Conservation (phyloP, 2,113 vertebrate genomes). For the Microcebus tavaratra region DNA sequence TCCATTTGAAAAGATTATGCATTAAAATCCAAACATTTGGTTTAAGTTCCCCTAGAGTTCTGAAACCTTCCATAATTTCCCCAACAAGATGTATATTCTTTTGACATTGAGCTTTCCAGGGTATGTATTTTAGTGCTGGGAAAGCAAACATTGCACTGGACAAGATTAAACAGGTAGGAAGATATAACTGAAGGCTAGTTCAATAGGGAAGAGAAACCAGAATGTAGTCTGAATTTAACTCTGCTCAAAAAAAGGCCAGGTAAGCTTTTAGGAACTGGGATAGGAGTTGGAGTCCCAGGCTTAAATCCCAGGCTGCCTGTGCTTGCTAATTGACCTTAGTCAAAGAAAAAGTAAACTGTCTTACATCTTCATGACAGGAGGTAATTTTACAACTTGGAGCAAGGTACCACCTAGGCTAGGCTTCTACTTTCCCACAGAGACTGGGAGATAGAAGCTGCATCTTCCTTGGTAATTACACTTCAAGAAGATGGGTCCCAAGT, state of each 20-base stretch:
- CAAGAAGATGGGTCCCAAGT: background rate
- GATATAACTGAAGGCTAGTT: background rate
- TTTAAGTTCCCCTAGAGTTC: background rate
- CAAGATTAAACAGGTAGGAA: background rate
- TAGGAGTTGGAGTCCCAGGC: accelerated
- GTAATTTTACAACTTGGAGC: background rate
- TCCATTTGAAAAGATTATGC: background rate
- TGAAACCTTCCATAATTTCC: background rate
- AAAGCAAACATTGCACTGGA: background rate
- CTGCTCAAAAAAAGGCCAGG: background rate
- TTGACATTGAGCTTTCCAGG: background rate
- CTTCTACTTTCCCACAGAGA: background rate
- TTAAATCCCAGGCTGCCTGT: background rate
- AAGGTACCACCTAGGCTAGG: background rate
- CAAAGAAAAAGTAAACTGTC: background rate
- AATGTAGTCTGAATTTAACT: background rate
- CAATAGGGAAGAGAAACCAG: background rate
- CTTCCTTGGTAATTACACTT: background rate
- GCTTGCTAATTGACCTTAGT: background rate
- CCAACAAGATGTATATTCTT: background rate
- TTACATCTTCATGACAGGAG: background rate
- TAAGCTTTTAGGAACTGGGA: background rate
- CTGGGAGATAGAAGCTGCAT: background rate
- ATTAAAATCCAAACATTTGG: background rate
- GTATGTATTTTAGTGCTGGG: background rate